Percentiles rank a stretch among this genome's conserved stretches.
phyloP scores from a whole-genome alignment of 2,888 invertebrate species.

The Melinaea marsaeus region DNA sequence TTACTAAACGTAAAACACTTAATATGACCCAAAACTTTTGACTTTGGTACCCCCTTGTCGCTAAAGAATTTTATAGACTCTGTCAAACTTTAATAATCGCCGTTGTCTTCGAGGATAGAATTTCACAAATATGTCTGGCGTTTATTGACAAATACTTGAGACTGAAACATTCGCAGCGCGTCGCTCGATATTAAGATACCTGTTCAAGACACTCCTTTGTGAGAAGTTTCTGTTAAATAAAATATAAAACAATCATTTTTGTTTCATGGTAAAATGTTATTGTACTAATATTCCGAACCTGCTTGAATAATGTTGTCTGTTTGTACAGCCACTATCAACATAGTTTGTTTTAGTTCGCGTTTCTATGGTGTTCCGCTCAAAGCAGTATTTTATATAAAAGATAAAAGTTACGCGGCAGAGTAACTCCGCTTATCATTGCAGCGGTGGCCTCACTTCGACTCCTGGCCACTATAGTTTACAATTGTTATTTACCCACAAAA shows the following conservation, averaged over 20 bases:
- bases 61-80: not conserved
- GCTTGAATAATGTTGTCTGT: too few species aligned
- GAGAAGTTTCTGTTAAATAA: too few species aligned
- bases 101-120: not conserved
- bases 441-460: not conserved
- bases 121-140: not conserved
- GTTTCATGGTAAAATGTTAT: too few species aligned
- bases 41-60: too few species aligned
- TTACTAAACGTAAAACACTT: too few species aligned
- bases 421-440: not conserved
- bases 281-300: too few species aligned
- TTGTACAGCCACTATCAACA: too few species aligned
- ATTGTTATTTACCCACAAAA: not conserved
- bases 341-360: too few species aligned
- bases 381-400: not conserved
- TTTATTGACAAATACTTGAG: constrained; percentile 3
- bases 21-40: too few species aligned
- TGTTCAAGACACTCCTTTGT: not conserved
- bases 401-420: not conserved
- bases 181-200: constrained; percentile 1
- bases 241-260: too few species aligned
- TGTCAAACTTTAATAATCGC: not conserved
- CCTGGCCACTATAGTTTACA: not conserved
- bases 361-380: constrained; percentile 1
- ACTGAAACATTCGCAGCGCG: constrained; percentile 3